Evolutionary conservation across 2,888 invertebrate genomes (phyloP).

Genomic region (Epiperipatus broadwayi): DNA sequence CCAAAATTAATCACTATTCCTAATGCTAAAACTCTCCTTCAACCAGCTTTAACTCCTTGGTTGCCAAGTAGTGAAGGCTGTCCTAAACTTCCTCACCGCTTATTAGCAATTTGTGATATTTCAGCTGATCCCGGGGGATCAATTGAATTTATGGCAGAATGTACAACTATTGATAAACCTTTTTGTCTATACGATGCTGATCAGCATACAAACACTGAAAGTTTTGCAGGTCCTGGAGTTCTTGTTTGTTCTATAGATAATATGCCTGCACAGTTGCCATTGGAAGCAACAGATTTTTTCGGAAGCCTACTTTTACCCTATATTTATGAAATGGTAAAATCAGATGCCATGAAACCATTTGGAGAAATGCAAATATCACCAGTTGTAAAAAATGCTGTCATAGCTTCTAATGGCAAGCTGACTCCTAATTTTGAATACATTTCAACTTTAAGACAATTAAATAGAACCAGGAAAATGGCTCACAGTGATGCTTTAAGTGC

Average conservation of each 20-base stretch:
- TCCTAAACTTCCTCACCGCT: slow-evolving; percentile 66
- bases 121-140: slow-evolving; percentile 97
- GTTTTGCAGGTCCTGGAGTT: slow-evolving; percentile 88
- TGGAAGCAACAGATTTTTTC: slow-evolving; percentile 93
- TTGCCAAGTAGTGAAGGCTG: slow-evolving; percentile 63
- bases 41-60: slow-evolving; percentile 81
- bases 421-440: slow-evolving; percentile 91
- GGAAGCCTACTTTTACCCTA: slow-evolving; percentile 79
- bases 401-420: slow-evolving; percentile 78
- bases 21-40: slow-evolving; percentile 80
- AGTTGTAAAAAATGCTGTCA: slow-evolving; percentile 57
- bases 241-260: slow-evolving; percentile 99
- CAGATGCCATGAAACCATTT: slow-evolving; percentile 56
- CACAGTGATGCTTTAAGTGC: slow-evolving; percentile 20
- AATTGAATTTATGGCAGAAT: slow-evolving; percentile 98
- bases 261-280: slow-evolving; percentile 96
- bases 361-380: slow-evolving; percentile 50
- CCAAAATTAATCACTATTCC: slow-evolving; percentile 91
- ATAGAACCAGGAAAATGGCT: slow-evolving; percentile 28
- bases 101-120: slow-evolving; percentile 87
- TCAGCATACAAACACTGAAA: slow-evolving; percentile 84
- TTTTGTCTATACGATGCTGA: slow-evolving; percentile 99
- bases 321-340: slow-evolving; percentile 57
- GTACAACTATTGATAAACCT: slow-evolving; percentile 96
- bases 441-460: slow-evolving; percentile 54